Conservation (phyloP, 2,797 vertebrate species). For the Squalus acanthias region DNA sequence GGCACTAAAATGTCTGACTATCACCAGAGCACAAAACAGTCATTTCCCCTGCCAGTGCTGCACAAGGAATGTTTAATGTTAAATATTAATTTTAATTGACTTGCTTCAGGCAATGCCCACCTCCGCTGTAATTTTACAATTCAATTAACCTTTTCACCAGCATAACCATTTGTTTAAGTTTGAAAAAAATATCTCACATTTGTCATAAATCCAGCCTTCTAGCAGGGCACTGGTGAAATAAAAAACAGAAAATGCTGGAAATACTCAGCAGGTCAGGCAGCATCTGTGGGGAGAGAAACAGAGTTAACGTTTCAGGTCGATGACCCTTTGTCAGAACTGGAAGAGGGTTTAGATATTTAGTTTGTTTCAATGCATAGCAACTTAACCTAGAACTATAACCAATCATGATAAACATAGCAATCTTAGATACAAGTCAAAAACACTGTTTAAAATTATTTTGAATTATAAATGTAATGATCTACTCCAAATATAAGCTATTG, state of each 20-base stretch:
- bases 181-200: neutral
- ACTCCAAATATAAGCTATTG: neutral
- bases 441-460: too few relatives aligned
- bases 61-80: constrained; percentile 26
- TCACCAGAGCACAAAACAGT: neutral
- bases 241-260: neutral
- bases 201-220: neutral
- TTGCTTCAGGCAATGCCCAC: constrained; percentile 14
- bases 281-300: too few relatives aligned
- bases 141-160: constrained; percentile 36
- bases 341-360: neutral
- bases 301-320: too few relatives aligned
- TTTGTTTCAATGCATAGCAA: neutral
- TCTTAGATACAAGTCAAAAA: too few relatives aligned
- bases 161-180: constrained; percentile 20
- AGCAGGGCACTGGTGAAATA: neutral
- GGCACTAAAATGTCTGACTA: neutral
- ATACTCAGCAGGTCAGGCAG: too few relatives aligned
- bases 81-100: constrained; percentile 26
- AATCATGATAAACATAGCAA: neutral
- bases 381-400: neutral
- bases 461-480: neutral
- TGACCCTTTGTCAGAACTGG: too few relatives aligned
- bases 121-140: constrained; percentile 12
- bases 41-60: neutral